Base-by-base conservation (phyloP, 2,797 vertebrate species). In the Triplophysa yarkandensis region DNA sequence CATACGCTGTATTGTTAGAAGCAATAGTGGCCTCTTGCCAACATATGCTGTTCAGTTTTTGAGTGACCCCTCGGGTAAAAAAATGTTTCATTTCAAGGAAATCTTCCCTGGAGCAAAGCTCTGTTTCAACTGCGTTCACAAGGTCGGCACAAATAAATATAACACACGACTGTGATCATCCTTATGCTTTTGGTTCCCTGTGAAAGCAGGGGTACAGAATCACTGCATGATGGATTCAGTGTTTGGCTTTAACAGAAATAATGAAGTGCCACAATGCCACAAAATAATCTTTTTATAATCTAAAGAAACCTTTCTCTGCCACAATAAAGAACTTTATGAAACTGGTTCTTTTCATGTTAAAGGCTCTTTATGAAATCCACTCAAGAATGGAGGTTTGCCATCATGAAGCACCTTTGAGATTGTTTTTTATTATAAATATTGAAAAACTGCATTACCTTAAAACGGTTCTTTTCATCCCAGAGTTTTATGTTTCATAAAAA, bases 21-120 rank as follows among this genome's bases (percentile, higher is more conserved):
- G 68, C 60, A 43, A 36, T 58, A 23, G 68, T n/a, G 43, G 50
- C 63, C 28, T 57, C 52, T 46, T 4, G 23, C 41, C 16, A 77
- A 60, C 62, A 77, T 66, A 46, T 72, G 55, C 23, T 67, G 52
- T 74, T 61, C 50, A 25, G 39, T 46, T 50, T 77, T 70, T 66
- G 61, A 62, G 21, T 44, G 74, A 71, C 73, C 77, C 48, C 74
- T 70, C 25, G 14, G 61, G 74, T 63, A 17, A 46, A 46, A 69
- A 74, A 83, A 83, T 77, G 65, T 76, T 74, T 76, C 43, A 78
- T 75, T 81, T 78, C 7, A 34, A 68, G 41, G 63, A 73, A 80
- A 77, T 77, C 74, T 77, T 11, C 50, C 32, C n/a, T 28, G 4
- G 41, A 43, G 41, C 1, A 43, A 77, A 69, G 32, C 36, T 3